Base-by-base conservation (phyloP, 2,797 vertebrate genomes). In the Nothura maculosa region DNA sequence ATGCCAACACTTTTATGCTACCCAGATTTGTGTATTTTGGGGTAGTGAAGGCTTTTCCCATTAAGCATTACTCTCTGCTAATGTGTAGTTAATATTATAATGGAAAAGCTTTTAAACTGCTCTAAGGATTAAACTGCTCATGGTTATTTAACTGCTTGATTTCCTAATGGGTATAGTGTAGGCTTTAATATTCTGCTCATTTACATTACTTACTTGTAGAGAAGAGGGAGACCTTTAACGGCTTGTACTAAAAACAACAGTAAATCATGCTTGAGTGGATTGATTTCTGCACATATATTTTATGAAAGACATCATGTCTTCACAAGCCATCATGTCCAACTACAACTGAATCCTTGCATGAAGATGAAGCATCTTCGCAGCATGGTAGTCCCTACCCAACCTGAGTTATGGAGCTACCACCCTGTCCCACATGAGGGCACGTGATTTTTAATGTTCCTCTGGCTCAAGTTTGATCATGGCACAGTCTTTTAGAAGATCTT, bases 181-280 rank as follows among this genome's bases (percentile, higher is more conserved):
- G 93, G 78, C 82, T 96, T 96, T 97, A 84, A 95, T 89, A 84
- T 93, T 96, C 93, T 92, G 73, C 52, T 77, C 81, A 90, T 96
- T 93, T 90, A 54, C 60, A 87, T 92, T 90, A 45, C 58, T 91
- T 87, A 81, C 54, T 78, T 85, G 84, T 85, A 90, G 74, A 85
- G 74, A 85, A 85, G 42, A 77, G 20, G 70, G 40, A 93, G 57
- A 30, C 84, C 52, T 85, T 87, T 92, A 93, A 87, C 80, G 67
- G 48, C 55, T 67, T 77, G 48, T 77, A 77, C 77, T 78, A 63
- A 92, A 81, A 90, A 54, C 84, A 73, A 66, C 78, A 57, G 55
- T 87, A 87, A 94, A 75, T 93, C 68, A 76, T 61, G 32, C 88
- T 91, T 89, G 79, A 88, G 38, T 67, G 76, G 88, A 93, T 90